Evolutionary conservation across 2,113 vertebrate species (phyloP).

Genomic region (Gobius niger): DNA sequence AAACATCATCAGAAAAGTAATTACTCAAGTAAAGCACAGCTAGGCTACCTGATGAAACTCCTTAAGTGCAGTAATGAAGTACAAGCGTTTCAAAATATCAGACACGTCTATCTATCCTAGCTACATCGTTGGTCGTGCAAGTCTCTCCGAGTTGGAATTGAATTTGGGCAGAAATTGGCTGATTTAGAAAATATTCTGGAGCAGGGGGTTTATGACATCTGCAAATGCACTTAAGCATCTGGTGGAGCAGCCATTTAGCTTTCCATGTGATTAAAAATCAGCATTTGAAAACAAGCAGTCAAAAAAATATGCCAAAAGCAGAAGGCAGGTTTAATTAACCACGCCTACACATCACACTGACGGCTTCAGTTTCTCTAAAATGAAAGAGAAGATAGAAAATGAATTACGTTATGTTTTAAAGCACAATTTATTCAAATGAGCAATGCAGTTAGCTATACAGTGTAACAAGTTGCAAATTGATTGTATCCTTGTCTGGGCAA

Average conservation of each 20-base stretch:
- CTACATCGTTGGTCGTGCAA: background rate
- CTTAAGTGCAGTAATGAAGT: no score
- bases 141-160: conserved; percentile 29
- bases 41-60: no score
- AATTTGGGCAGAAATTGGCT: conserved; percentile 6
- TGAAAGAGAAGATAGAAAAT: background rate
- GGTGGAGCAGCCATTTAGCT: conserved; percentile 12
- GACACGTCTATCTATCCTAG: no score
- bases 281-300: conserved; percentile 14
- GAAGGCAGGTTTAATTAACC: conserved; percentile 1
- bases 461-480: no score
- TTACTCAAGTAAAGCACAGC: no score
- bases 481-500: background rate
- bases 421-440: no score
- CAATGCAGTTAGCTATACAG: background rate
- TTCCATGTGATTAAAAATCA: conserved; percentile 16
- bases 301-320: conserved; percentile 16
- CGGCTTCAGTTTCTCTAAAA: background rate
- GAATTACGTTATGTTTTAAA: no score
- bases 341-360: background rate
- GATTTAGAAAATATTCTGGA: conserved; percentile 4
- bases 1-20: no score
- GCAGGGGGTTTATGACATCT: background rate
- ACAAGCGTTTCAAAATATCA: no score
- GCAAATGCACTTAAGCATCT: conserved; percentile 20